A percentile compares a stretch with the other conserved stretches of the same genome.
These are phyloP conservation scores for Megaceryle torquata DNA, from an alignment of 2,113 vertebrate species.

Conservation along the genomic window DNA sequence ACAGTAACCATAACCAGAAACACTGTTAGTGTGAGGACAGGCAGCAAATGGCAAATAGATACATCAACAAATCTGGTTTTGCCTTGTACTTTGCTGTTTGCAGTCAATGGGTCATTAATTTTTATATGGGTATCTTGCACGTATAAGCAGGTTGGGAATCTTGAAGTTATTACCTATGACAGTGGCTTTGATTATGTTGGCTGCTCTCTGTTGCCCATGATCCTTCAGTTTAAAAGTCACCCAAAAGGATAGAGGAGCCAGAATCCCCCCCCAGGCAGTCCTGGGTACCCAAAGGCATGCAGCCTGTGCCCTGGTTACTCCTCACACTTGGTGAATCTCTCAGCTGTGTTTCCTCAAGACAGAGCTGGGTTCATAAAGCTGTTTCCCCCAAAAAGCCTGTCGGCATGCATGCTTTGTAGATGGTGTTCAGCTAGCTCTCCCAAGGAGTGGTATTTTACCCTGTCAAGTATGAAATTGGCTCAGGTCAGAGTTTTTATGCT, in stretches of 20 bases:
- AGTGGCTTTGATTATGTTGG: neutral
- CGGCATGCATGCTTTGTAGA: neutral
- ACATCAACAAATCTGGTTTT: slow-evolving; percentile 45
- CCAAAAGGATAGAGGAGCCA: neutral
- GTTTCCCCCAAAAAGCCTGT: neutral
- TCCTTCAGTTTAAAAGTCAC: neutral
- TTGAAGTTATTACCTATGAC: neutral
- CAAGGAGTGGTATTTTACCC: neutral
- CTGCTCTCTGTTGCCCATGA: neutral
- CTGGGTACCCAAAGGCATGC: neutral
- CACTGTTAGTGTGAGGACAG: neutral
- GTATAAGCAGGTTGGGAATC: slow-evolving; percentile 31
- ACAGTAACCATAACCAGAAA: slow-evolving; percentile 53
- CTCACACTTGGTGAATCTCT: neutral
- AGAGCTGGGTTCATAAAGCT: neutral
- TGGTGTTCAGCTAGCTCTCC: neutral
- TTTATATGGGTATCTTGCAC: neutral
- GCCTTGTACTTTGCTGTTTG: slow-evolving; percentile 24
- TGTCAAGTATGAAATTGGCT: slow-evolving; percentile 20
- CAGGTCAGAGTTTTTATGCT: neutral
- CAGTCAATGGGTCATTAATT: slow-evolving; percentile 50
- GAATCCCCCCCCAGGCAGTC: neutral
- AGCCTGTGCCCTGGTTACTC: neutral
- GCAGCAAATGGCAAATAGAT: slow-evolving; percentile 34
- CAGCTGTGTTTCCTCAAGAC: neutral